Evolutionary conservation across 2,113 vertebrate genomes (phyloP).

Genomic region (Andinoacara biseriatus): DNA sequence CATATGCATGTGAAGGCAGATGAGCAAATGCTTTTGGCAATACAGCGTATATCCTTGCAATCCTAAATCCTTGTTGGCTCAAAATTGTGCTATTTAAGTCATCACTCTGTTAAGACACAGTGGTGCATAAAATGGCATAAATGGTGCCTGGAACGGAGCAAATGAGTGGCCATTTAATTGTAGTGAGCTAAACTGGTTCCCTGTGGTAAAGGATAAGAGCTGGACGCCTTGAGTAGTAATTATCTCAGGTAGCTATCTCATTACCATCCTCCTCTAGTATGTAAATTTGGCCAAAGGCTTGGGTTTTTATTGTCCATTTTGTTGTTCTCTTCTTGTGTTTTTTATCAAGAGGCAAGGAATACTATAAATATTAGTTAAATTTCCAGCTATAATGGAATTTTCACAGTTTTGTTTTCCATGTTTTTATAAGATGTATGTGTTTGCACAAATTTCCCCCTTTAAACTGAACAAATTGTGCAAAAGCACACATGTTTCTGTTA

Average conservation of each 20-base stretch:
- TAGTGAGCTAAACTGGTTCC: conserved; percentile 66
- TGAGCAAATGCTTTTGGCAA: no score
- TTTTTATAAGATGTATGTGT: neutral
- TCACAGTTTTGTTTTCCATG: conserved; percentile 1
- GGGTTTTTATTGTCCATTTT: conserved; percentile 34
- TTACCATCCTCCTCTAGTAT: conserved; percentile 60
- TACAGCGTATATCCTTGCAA: neutral
- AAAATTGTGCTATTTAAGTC: neutral
- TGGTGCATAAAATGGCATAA: conserved; percentile 55
- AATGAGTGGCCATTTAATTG: conserved; percentile 71
- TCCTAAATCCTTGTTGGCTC: neutral
- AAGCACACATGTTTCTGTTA: neutral
- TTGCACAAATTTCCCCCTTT: conserved; percentile 1
- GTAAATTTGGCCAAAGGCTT: conserved; percentile 54
- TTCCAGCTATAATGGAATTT: conserved; percentile 7
- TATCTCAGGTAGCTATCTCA: conserved; percentile 79
- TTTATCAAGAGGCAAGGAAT: conserved; percentile 35
- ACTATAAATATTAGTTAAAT: conserved; percentile 28
- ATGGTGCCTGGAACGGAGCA: conserved; percentile 58
- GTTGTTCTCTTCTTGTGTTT: conserved; percentile 17
- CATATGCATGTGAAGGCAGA: no score
- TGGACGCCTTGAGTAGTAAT: conserved; percentile 70
- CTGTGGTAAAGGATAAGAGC: conserved; percentile 61
- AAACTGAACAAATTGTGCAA: neutral
- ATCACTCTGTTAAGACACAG: conserved; percentile 34